Evolutionary conservation across 2,113 vertebrate species (phyloP).

Genomic region (Trichechus manatus): DNA sequence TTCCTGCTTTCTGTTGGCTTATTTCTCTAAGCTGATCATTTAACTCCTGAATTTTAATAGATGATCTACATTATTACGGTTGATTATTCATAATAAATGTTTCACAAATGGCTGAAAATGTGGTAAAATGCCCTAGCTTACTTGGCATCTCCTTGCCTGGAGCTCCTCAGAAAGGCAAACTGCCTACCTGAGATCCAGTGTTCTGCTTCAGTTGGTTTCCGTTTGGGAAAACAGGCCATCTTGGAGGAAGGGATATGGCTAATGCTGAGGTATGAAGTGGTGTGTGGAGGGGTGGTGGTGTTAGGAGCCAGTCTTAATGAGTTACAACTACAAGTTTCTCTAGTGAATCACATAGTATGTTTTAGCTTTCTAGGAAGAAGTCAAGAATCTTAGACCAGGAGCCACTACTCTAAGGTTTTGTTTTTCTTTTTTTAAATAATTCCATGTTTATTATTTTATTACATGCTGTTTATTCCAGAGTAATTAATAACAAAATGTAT

Average conservation of each 20-base stretch:
- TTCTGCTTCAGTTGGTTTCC: neutral
- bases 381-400: neutral
- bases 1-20: neutral
- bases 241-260: neutral
- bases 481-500: neutral
- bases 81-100: neutral
- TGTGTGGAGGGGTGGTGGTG: neutral
- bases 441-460: neutral
- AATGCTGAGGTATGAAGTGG: neutral
- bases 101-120: neutral
- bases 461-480: neutral
- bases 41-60: neutral
- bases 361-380: constrained; percentile 18
- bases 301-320: neutral
- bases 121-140: neutral
- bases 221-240: neutral
- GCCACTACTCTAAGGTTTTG: neutral
- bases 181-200: neutral
- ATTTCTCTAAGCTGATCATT: neutral
- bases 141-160: neutral
- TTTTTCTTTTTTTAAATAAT: neutral
- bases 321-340: neutral
- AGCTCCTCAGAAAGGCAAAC: neutral
- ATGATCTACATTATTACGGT: neutral
- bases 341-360: neutral